These are phyloP conservation scores for Nymphalis io DNA, from an alignment of 1,140 invertebrate genomes.

Conservation along the genomic window DNA sequence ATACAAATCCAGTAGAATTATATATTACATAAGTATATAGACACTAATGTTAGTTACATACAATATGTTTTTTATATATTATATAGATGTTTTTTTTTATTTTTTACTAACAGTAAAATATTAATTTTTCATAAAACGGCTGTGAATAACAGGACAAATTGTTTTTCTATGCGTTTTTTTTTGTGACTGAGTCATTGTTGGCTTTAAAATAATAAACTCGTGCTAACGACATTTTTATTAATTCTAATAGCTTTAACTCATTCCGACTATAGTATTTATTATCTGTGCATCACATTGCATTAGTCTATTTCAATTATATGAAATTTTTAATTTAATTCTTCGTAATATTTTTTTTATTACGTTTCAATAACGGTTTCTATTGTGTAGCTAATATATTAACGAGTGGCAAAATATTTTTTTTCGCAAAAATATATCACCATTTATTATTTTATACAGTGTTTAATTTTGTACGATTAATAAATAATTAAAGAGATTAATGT, in stretches of 20 bases:
- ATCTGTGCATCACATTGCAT: slow-evolving; percentile 5
- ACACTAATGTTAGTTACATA: neutral
- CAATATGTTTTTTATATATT: neutral
- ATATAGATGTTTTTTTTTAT: slow-evolving; percentile 9
- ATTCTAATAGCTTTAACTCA: slow-evolving; percentile 13
- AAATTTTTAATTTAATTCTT: neutral
- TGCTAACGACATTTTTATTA: neutral
- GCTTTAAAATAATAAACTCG: neutral
- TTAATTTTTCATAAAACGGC: neutral
- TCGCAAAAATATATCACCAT: neutral
- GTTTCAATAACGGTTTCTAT: no score
- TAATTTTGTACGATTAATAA: no score
- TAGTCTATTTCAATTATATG: neutral
- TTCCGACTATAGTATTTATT: slow-evolving; percentile 21
- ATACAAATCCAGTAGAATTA: no score
- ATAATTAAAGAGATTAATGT: no score
- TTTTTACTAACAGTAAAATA: neutral
- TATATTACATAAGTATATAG: neutral
- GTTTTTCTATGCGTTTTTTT: neutral
- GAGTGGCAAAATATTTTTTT: slow-evolving; percentile 1
- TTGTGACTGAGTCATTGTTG: neutral
- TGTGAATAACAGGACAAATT: slow-evolving; percentile 16
- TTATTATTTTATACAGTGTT: no score
- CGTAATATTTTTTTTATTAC: no score
- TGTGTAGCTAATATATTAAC: neutral